Percentiles rank a stretch among this genome's conserved stretches.
These are phyloP conservation scores for Lacerta bilineata DNA, from an alignment of 2,797 vertebrate genomes.

Conservation along the genomic window DNA sequence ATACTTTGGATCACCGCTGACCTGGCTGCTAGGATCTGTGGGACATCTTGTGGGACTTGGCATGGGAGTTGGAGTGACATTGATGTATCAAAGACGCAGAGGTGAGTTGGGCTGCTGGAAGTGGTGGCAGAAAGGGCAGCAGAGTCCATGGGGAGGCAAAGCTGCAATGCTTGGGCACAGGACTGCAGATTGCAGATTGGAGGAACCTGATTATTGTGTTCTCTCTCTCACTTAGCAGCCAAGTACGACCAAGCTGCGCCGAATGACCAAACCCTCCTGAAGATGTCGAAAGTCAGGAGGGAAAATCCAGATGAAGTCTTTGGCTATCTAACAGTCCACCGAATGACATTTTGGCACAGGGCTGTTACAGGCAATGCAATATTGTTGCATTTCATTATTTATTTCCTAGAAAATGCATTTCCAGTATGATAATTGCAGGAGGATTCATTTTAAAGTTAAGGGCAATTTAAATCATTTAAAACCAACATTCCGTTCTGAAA, in stretches of 20 bases:
- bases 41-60: not conserved
- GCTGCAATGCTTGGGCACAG: not conserved
- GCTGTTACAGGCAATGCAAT: not conserved
- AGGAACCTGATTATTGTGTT: too few species aligned
- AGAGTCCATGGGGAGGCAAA: not conserved
- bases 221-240: not conserved
- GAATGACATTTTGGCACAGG: not conserved
- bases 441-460: too few species aligned
- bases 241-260: not conserved
- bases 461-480: too few species aligned
- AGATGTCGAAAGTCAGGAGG: not conserved
- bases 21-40: not conserved
- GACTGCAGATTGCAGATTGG: not conserved
- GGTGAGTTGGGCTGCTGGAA: not conserved
- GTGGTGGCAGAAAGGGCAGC: not conserved
- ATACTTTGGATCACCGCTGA: fast-evolving
- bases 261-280: not conserved
- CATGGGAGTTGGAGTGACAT: not conserved
- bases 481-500: too few species aligned
- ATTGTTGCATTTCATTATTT: not conserved
- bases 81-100: not conserved
- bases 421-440: too few species aligned
- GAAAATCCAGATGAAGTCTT: not conserved
- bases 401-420: too few species aligned
- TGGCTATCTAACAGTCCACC: not conserved